Evolutionary conservation across 1,140 invertebrate genomes (phyloP).

Genomic region (Trachymyrmex septentrionalis): DNA sequence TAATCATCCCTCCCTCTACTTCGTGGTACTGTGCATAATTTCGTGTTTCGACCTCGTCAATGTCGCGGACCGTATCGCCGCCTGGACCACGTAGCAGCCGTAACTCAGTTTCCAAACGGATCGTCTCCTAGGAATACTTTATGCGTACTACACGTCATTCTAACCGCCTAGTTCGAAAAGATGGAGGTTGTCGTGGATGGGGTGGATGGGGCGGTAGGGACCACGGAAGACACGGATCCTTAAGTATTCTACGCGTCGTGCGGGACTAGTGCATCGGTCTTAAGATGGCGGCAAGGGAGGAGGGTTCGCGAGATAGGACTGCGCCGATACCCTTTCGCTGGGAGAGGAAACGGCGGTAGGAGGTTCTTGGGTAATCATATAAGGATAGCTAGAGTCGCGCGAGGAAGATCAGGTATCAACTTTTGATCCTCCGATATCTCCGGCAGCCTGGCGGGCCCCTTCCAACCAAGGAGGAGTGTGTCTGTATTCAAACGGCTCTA

Average conservation of each 20-base stretch:
- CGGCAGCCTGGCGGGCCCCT: conserved; percentile 44
- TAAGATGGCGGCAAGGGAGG: conserved; percentile 49
- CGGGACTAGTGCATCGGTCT: conserved; percentile 71
- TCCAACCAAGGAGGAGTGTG: conserved; percentile 41
- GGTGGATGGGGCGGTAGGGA: conserved; percentile 40
- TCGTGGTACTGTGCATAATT: conserved; percentile 70
- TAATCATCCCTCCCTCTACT: conserved; percentile 54
- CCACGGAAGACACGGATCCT: conserved; percentile 70
- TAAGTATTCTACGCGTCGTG: conserved; percentile 85
- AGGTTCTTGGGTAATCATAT: conserved; percentile 82
- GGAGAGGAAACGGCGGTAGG: conserved; percentile 64
- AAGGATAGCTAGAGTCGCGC: conserved; percentile 73
- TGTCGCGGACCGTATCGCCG: conserved; percentile 69
- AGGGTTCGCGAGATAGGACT: neutral
- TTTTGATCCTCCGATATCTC: conserved; percentile 82
- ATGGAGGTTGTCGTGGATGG: conserved; percentile 46
- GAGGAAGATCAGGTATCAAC: conserved; percentile 80
- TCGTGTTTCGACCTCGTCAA: conserved; percentile 41
- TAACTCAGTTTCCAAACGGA: conserved; percentile 76
- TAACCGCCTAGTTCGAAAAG: conserved; percentile 50
- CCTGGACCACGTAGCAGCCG: conserved; percentile 74
- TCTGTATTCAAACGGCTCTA: conserved; percentile 85
- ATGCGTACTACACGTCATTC: conserved; percentile 82
- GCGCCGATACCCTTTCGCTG: conserved; percentile 50
- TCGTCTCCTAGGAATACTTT: conserved; percentile 84